Conservation (phyloP, 2,797 vertebrate species). For the Crocodylus rhombifer region DNA sequence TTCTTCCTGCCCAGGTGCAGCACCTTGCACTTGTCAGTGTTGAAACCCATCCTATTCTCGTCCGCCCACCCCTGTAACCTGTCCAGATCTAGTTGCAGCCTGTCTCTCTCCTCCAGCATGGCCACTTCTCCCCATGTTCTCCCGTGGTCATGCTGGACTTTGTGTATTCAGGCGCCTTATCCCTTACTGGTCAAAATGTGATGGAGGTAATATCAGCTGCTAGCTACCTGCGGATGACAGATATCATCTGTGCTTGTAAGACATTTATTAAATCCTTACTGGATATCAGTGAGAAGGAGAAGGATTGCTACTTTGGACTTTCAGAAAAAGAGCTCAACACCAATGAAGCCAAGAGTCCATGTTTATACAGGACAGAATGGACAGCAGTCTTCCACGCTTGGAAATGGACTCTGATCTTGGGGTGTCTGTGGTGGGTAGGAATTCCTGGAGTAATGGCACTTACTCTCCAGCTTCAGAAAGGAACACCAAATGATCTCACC, state of each 20-base stretch:
- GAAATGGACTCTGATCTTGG: slow-evolving; percentile 79
- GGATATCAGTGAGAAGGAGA: slow-evolving; percentile 92
- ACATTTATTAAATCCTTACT: slow-evolving; percentile 96
- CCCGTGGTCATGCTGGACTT: slow-evolving; percentile 89
- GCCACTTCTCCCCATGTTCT: no score
- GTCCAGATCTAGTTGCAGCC: no score
- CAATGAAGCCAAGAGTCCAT: slow-evolving; percentile 78
- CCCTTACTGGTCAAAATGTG: slow-evolving; percentile 93
- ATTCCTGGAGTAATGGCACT: slow-evolving; percentile 84
- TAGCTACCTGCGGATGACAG: slow-evolving; percentile 98
- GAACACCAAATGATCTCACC: slow-evolving; percentile 66
- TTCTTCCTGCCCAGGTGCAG: no score
- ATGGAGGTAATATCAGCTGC: slow-evolving; percentile 98
- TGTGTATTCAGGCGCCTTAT: slow-evolving; percentile 95
- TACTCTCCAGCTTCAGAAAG: slow-evolving; percentile 76
- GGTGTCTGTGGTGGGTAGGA: slow-evolving; percentile 69
- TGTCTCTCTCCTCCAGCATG: no score
- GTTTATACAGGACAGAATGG: slow-evolving; percentile 77
- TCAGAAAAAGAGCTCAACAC: slow-evolving; percentile 81
- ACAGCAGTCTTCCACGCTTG: slow-evolving; percentile 71
- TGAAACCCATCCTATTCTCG: no score
- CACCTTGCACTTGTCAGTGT: no score
- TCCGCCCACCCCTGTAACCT: no score
- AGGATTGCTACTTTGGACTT: slow-evolving; percentile 85
- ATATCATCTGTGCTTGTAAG: slow-evolving; percentile 95